These are phyloP conservation scores for Drosophila atripex DNA, from an alignment of 2,888 invertebrate species.

Conservation along the genomic window DNA sequence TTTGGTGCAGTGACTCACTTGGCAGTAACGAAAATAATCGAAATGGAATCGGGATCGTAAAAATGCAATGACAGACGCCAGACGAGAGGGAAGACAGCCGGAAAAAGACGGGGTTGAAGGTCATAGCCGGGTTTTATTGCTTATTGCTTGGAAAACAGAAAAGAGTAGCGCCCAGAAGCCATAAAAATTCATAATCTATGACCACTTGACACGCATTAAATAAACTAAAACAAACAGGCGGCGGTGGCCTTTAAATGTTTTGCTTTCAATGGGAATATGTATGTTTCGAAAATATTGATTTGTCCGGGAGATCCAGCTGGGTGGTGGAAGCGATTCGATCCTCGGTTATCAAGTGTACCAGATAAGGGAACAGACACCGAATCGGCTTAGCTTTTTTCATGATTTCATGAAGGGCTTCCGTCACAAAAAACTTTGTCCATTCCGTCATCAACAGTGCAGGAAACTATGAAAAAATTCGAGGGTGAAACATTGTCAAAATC, in stretches of 20 bases:
- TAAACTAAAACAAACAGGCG: conserved; percentile 27
- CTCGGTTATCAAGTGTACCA: conserved; percentile 1
- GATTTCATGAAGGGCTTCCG: conserved; percentile 33
- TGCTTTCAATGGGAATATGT: conserved; percentile 15
- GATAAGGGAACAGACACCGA: conserved; percentile 48
- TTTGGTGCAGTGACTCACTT: conserved; percentile 26
- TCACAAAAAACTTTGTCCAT: conserved; percentile 56
- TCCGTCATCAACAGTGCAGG: conserved; percentile 42
- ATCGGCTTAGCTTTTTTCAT: conserved; percentile 25
- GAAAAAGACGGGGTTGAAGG: conserved; percentile 14
- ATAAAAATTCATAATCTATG: conserved; percentile 70
- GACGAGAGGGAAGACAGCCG: conserved; percentile 14
- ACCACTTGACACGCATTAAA: conserved; percentile 76
- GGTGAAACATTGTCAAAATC: conserved; percentile 67
- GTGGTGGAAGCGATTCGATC: conserved; percentile 14
- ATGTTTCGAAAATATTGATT: conserved; percentile 3
- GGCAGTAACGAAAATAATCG: conserved; percentile 40
- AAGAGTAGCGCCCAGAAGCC: conserved; percentile 63
- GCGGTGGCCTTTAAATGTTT: conserved; percentile 27
- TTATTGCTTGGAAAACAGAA: conserved; percentile 56
- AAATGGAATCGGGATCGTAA: conserved; percentile 54
- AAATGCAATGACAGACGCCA: conserved; percentile 62
- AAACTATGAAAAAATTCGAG: conserved; percentile 33
- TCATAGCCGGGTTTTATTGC: conserved; percentile 34
- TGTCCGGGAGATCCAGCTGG: conserved; percentile 5